Evolutionary conservation across 1,140 invertebrate species (phyloP), one percentile per base, ranked within the genome.

Genomic region (Drosophila teissieri): DNA sequence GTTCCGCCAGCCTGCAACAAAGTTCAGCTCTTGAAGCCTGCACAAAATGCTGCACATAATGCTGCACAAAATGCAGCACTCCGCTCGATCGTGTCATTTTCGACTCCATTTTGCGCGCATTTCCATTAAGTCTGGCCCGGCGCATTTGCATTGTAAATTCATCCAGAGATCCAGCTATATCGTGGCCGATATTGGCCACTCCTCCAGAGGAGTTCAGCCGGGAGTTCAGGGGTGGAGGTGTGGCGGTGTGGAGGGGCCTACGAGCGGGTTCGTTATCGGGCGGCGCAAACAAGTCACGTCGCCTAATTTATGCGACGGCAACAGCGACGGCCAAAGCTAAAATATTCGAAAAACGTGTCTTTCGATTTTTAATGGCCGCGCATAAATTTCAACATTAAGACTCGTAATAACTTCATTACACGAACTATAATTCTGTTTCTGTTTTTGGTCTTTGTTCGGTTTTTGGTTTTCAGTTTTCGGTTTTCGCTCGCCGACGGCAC

Each of bases 321-420:
- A 79, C 82, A 52, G 72, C 63, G 57, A 48, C 65, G 63, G 62
- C 55, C 27, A 70, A 74, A 78, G 73, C 64, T 83, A 84, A 88
- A 89, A 89, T 88, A 88, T 88, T 88, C 84, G 54, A 84, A 80
- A 89, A 88, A 89, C 84, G 84, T 88, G 83, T 88, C 85, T 88
- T 88, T 88, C 76, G 84, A 88, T 89, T 88, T 88, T 88, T 88
- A 88, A 88, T 88, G 77, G 77, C 73, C 65, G 80, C 80, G 84
- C 84, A 88, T 88, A 88, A 88, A 88, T 89, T 88, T 89, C 80
- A 89, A 78, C 77, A 88, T 88, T 88, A 88, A 88, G 80, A 68
- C 77, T 89, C 84, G 84, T 88, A 88, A 88, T 88, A 88, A 88
- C 84, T 88, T 89, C 84, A 88, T 88, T 88, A 88, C 84, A 80